Conservation (phyloP, 2,113 vertebrate genomes). For the Salminus brasiliensis region DNA sequence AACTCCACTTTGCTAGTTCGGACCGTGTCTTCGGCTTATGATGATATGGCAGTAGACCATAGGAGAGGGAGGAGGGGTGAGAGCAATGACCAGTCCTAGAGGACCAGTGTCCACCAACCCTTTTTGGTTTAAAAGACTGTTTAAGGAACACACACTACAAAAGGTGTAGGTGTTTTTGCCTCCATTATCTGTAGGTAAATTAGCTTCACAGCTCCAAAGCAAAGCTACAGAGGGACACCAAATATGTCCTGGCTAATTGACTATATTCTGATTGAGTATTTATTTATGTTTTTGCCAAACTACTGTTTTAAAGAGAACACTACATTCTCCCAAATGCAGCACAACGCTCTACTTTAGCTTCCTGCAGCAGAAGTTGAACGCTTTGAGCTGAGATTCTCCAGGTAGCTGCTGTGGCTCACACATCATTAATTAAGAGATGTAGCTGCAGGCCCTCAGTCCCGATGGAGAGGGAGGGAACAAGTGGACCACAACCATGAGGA, state of each 20-base stretch:
- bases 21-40: too few relatives aligned
- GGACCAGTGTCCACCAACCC: too few relatives aligned
- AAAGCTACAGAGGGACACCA: neutral
- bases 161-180: too few relatives aligned
- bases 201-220: too few relatives aligned
- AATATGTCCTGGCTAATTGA: neutral
- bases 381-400: slow-evolving; percentile 50
- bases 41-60: too few relatives aligned
- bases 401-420: slow-evolving; percentile 58
- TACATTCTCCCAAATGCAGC: neutral
- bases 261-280: neutral
- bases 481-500: slow-evolving; percentile 26
- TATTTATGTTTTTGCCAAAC: neutral
- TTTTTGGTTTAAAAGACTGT: too few relatives aligned
- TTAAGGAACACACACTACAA: too few relatives aligned
- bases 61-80: too few relatives aligned
- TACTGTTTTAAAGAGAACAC: neutral
- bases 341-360: neutral
- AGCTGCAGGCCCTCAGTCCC: slow-evolving; percentile 56
- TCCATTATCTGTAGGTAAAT: too few relatives aligned
- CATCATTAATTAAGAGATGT: slow-evolving; percentile 68
- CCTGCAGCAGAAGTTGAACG: slow-evolving; percentile 34
- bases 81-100: too few relatives aligned
- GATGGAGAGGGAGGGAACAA: slow-evolving; percentile 9
- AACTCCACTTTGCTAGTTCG: too few relatives aligned